A percentile compares a stretch with the other conserved stretches of the same genome.
These are phyloP conservation scores for Microctenopoma stevenorrisi DNA, from an alignment of 2,797 vertebrate species.

Conservation along the genomic window DNA sequence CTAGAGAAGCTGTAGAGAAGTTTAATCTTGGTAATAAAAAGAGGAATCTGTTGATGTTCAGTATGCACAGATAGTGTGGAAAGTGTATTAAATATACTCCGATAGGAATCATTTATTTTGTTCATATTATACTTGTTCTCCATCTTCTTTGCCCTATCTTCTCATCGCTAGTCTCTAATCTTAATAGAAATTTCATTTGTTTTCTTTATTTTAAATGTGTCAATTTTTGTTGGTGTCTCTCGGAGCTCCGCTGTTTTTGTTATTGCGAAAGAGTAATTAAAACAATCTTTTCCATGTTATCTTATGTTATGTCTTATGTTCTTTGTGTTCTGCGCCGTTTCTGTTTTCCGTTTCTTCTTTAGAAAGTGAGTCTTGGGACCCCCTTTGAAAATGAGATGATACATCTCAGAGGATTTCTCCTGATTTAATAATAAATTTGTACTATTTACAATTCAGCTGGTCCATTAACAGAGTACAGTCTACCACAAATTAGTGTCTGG, in stretches of 20 bases:
- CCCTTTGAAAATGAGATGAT: slow-evolving; percentile 1
- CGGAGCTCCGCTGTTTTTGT: not conserved
- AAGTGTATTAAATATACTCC: too few species aligned
- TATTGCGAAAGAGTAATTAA: not conserved
- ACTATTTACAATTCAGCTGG: slow-evolving; percentile 26
- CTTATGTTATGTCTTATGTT: too few species aligned
- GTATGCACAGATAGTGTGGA: too few species aligned
- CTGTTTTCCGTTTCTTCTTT: not conserved
- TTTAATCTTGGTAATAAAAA: not conserved
- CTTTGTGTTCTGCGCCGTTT: not conserved
- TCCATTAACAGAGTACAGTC: not conserved
- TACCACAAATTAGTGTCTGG: not conserved
- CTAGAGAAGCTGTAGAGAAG: too few species aligned
- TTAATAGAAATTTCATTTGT: not conserved
- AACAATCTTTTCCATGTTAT: not conserved
- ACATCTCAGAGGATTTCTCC: not conserved
- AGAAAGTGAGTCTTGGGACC: not conserved
- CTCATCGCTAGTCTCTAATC: not conserved
- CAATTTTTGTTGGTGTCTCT: not conserved
- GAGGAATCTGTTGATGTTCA: not conserved
- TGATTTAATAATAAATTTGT: slow-evolving; percentile 3
- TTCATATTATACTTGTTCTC: not conserved
- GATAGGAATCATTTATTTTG: not conserved
- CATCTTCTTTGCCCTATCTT: not conserved
- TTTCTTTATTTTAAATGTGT: not conserved